Conservation (phyloP, 2,797 vertebrate species). For the Enteromius viviparus region DNA sequence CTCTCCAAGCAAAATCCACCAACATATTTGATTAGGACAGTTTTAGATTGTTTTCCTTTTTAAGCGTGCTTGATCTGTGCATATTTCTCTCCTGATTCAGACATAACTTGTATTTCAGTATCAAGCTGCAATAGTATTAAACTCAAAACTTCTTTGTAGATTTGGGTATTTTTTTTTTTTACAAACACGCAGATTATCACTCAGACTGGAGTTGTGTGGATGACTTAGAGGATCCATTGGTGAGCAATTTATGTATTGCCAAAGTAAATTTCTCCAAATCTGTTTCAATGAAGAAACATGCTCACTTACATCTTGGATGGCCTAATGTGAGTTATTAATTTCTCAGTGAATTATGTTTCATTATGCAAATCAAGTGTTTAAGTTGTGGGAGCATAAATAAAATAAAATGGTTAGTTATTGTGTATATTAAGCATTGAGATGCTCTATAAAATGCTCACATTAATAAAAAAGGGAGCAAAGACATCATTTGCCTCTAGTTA, state of each 20-base stretch:
- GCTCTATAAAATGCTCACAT: neutral
- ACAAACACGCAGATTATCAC: too few species aligned
- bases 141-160: neutral
- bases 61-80: neutral
- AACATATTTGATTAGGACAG: neutral
- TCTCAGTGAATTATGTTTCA: neutral
- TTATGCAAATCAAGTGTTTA: neutral
- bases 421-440: neutral
- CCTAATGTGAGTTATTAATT: neutral
- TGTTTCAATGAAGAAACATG: neutral
- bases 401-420: neutral
- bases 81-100: neutral
- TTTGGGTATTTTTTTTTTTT: neutral
- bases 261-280: neutral
- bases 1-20: neutral
- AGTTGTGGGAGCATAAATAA: neutral
- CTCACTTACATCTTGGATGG: neutral
- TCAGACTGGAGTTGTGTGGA: too few species aligned
- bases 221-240: neutral
- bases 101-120: neutral
- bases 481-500: slow-evolving; percentile 44
- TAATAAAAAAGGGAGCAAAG: slow-evolving; percentile 21
- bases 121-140: neutral
- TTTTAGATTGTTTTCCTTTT: neutral
- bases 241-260: neutral